A percentile compares a stretch with the other conserved stretches of the same genome.
Conservation (phyloP, 2,113 vertebrate genomes). For the Toxostoma redivivum region DNA sequence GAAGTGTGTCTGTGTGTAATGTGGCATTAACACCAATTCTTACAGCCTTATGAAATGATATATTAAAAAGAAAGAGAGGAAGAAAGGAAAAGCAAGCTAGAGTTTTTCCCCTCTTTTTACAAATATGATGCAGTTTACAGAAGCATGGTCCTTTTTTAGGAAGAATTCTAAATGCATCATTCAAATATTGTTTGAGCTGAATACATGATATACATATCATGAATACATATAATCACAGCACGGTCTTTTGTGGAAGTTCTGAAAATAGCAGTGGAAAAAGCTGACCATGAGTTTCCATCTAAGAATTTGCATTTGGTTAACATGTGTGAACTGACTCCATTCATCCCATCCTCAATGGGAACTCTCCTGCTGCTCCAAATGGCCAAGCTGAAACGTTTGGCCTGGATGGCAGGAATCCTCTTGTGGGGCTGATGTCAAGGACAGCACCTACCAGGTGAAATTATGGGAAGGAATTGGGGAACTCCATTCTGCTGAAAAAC, state of each 20-base stretch:
- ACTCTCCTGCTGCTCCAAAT: background rate
- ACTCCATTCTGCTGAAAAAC: background rate
- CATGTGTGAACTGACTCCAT: slow-evolving; percentile 21
- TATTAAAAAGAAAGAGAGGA: slow-evolving; percentile 46
- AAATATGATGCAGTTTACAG: slow-evolving; percentile 76
- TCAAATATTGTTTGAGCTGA: slow-evolving; percentile 79
- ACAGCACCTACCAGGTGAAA: background rate
- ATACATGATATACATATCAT: slow-evolving; percentile 76
- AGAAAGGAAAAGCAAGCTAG: slow-evolving; percentile 66
- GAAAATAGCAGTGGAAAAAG: slow-evolving; percentile 74
- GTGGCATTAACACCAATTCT: slow-evolving; percentile 60
- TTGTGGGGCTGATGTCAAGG: background rate
- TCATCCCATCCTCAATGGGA: slow-evolving; percentile 36
- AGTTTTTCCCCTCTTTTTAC: slow-evolving; percentile 48
- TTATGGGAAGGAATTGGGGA: background rate
- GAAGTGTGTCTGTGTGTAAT: slow-evolving; percentile 62
- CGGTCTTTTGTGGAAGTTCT: slow-evolving; percentile 71
- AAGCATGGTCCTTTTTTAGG: slow-evolving; percentile 74
- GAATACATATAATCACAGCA: slow-evolving; percentile 75
- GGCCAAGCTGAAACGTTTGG: background rate
- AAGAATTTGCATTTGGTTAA: slow-evolving; percentile 61
- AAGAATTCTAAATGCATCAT: slow-evolving; percentile 77
- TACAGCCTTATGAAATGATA: slow-evolving; percentile 54
- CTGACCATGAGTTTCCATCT: slow-evolving; percentile 63
- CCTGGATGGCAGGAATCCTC: background rate